Conservation (phyloP, 2,113 vertebrate genomes). For the Marmota monax region DNA sequence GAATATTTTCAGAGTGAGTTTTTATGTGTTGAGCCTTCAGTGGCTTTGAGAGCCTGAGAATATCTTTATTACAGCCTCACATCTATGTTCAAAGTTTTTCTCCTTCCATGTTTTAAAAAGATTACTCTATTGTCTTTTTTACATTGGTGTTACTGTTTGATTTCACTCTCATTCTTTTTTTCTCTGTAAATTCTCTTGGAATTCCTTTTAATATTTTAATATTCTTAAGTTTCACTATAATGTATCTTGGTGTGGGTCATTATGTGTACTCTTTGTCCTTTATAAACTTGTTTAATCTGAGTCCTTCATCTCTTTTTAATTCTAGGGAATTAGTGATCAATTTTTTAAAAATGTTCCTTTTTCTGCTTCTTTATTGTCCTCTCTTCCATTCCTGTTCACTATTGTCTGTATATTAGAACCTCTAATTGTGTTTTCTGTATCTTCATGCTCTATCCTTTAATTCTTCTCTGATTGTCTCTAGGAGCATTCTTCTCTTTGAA, state of each 20-base stretch:
- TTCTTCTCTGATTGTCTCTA: background rate
- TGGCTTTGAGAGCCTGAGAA: background rate
- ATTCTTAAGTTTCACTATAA: background rate
- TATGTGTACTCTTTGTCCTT: background rate
- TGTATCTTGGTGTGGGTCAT: background rate
- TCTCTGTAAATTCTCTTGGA: slow-evolving; percentile 31
- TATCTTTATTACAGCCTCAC: background rate
- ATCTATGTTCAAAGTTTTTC: background rate
- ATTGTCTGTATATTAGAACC: background rate
- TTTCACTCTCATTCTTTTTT: background rate
- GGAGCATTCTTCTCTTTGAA: background rate
- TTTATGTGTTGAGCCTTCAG: background rate
- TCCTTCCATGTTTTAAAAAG: slow-evolving; percentile 38
- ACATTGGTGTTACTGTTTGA: background rate
- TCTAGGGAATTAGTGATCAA: background rate
- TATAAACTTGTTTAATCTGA: slow-evolving; percentile 22
- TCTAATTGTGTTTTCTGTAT: background rate
- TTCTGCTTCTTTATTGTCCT: background rate
- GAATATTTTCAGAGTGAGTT: slow-evolving; percentile 5
- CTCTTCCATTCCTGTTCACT: background rate
- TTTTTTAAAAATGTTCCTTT: slow-evolving; percentile 24
- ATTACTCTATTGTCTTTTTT: background rate
- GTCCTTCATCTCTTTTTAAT: slow-evolving; percentile 37
- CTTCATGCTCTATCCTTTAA: background rate
- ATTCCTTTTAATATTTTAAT: background rate